Evolutionary conservation across 2,888 invertebrate species (phyloP).

Genomic region (Galerucella pusilla): DNA sequence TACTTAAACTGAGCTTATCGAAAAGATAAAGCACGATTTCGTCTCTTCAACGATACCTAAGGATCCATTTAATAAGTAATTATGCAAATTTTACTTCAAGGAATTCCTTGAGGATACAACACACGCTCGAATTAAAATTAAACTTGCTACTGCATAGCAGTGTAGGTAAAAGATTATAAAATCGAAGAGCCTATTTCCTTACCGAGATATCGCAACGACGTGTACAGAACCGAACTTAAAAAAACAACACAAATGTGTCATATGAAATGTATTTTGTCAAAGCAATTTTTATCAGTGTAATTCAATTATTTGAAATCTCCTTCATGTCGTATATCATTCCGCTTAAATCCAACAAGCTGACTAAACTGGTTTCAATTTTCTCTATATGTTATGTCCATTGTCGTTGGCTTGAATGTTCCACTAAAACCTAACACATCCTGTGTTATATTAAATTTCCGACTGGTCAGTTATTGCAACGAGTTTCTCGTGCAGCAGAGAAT

Average conservation of each 20-base stretch:
- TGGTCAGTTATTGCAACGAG: constrained; percentile 46
- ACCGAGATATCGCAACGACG: constrained; percentile 8
- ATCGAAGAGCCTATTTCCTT: constrained; percentile 23
- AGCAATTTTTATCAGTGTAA: background rate
- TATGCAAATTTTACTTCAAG: constrained; percentile 53
- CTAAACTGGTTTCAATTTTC: constrained; percentile 26
- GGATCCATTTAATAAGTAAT: constrained; percentile 55
- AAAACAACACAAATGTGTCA: too few relatives aligned
- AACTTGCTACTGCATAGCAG: constrained; percentile 9
- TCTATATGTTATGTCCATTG: constrained; percentile 29
- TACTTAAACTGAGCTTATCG: constrained; percentile 43
- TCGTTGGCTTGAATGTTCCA: constrained; percentile 27
- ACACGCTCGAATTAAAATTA: constrained; percentile 48
- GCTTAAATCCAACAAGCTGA: constrained; percentile 13
- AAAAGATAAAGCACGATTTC: constrained; percentile 54
- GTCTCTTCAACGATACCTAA: constrained; percentile 51
- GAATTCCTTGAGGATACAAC: constrained; percentile 29
- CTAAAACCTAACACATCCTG: constrained; percentile 33
- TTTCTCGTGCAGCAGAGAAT: constrained; percentile 36
- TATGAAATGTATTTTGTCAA: background rate
- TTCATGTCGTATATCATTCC: background rate
- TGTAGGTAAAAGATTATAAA: constrained; percentile 15
- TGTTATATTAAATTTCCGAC: constrained; percentile 44
- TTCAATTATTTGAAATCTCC: background rate
- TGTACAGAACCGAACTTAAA: background rate